Evolutionary conservation across 2,797 vertebrate species (phyloP).

Genomic region (Rhinophrynus dorsalis): DNA sequence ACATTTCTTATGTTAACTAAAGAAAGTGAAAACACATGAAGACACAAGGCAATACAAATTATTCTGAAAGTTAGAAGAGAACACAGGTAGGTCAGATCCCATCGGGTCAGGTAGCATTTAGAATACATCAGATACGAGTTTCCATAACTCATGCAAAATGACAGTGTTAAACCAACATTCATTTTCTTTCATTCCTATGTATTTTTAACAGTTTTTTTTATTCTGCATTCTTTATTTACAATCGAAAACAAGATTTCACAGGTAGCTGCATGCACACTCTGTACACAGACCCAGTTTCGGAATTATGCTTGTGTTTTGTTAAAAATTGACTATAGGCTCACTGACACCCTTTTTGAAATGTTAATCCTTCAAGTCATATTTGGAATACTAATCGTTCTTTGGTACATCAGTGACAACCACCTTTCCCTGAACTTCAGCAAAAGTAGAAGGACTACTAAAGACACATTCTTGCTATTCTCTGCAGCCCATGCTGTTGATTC

Average conservation of each 20-base stretch:
- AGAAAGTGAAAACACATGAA: no score
- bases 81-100: background rate
- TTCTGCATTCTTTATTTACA: constrained; percentile 17
- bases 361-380: constrained; percentile 43
- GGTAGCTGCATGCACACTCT: constrained; percentile 30
- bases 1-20: constrained; percentile 3
- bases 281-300: constrained; percentile 19
- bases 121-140: background rate
- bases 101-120: background rate
- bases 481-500: constrained; percentile 9
- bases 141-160: background rate
- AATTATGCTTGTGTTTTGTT: constrained; percentile 12
- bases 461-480: constrained; percentile 35
- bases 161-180: constrained; percentile 9
- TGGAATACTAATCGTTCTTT: constrained; percentile 49
- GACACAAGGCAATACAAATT: no score
- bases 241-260: constrained; percentile 18
- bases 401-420: constrained; percentile 31
- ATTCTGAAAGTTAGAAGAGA: no score
- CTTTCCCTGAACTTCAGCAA: constrained; percentile 38
- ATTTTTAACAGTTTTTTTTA: constrained; percentile 4
- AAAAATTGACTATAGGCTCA: constrained; percentile 20
- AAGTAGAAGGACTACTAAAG: constrained; percentile 25
- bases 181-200: background rate
- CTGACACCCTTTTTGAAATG: constrained; percentile 46